Base-by-base conservation (phyloP, 2,797 vertebrate species). In the Morus bassanus region DNA sequence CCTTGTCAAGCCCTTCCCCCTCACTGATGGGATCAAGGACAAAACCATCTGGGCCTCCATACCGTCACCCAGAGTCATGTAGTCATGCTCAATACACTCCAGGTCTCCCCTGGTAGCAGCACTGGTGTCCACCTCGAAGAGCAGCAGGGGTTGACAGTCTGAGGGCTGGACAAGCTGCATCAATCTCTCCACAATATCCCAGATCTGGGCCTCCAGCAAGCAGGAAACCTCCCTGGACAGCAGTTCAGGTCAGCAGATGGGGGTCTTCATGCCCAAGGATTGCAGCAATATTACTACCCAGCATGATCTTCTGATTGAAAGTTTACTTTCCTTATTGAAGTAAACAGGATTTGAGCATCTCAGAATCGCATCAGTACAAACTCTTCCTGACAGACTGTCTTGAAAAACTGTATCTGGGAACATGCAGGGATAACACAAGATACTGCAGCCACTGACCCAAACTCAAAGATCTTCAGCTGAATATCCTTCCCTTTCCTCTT, bases 21-120 rank as follows among this genome's bases (percentile, higher is more conserved):
- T 45, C 31, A 75, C 6, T 5, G 4, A 35, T 18, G 64, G 30
- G 30, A 93, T 77, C 21, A 88, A 85, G 61, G 35, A 57, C 23
- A 78, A 88, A 70, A 37, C 5, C 15, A 75, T 59, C 6, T 43
- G 12, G 33, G 21, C 12, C 4, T 13, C 22, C 22, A 14, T 11
- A 18, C 10, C 31, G 37, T 87, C 0, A 0, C 19, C 25, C 18
- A 21, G 12, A 88, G 39, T 37, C 51, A 33, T 4, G 17, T 8
- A 76, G 69, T 60, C n/a, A 51, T 35, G 35, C 4, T 61, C 31
- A 41, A n/a, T 18, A 77, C 5, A 15, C 28, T 69, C 57, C 39
- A 48, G 12, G 24, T 46, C 31, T 68, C n/a, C 14, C 24, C 43
- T 75, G 15, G 21, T 16, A 48, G 68, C 30, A 83, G 73, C 31